Conservation (phyloP, 2,113 vertebrate genomes). For the Toxotes jaculatrix region DNA sequence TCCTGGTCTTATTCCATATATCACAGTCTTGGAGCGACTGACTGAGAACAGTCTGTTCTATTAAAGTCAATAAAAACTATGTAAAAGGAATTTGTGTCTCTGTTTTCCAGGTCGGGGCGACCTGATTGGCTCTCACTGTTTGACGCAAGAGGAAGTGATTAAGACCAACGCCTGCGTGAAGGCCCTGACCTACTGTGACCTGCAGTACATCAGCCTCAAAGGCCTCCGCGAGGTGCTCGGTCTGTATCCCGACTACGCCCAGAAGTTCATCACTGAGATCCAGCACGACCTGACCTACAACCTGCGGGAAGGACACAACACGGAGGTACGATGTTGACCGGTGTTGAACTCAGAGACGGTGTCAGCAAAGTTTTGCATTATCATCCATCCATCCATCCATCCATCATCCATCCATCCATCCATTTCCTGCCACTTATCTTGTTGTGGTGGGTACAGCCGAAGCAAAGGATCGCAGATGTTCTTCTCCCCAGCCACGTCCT, state of each 20-base stretch:
- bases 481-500: neutral
- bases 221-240: conserved; percentile 86
- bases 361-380: too few relatives aligned
- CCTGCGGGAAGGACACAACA: conserved; percentile 84
- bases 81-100: neutral
- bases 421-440: neutral
- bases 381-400: too few relatives aligned
- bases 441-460: neutral
- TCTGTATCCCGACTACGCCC: conserved; percentile 87
- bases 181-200: conserved; percentile 88
- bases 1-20: too few relatives aligned
- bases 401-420: neutral
- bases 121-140: conserved; percentile 86
- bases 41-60: too few relatives aligned
- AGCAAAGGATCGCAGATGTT: neutral
- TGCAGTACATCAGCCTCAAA: conserved; percentile 88
- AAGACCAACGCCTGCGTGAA: conserved; percentile 90
- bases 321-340: conserved; percentile 67
- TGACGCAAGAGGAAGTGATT: conserved; percentile 86
- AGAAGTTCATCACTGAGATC: conserved; percentile 87
- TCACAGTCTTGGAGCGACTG: too few relatives aligned
- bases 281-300: conserved; percentile 89
- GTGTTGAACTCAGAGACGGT: too few relatives aligned
- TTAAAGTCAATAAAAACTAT: too few relatives aligned
- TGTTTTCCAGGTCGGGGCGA: conserved; percentile 84